These are phyloP conservation scores for Agrypnia vestita DNA, from an alignment of 1,140 invertebrate species.

Conservation along the genomic window DNA sequence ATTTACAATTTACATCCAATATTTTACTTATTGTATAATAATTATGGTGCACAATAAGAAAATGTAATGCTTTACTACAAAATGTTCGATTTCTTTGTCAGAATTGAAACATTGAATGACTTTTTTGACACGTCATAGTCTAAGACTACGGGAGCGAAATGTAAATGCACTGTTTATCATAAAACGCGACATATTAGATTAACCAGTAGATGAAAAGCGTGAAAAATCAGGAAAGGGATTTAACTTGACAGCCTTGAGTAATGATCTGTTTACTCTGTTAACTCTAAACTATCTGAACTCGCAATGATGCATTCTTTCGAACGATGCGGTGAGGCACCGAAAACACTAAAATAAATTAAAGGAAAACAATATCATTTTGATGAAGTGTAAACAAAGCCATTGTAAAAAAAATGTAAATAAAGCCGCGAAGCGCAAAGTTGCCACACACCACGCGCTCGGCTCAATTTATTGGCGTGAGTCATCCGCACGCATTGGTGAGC, in stretches of 20 bases:
- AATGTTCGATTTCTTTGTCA: too few relatives aligned
- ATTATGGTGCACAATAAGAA: too few relatives aligned
- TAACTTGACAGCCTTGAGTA: background rate
- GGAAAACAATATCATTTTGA: background rate
- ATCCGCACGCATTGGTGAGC: background rate
- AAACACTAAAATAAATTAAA: slow-evolving; percentile 21
- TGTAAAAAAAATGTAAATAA: too few relatives aligned
- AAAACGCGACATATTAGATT: background rate
- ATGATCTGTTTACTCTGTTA: slow-evolving; percentile 1
- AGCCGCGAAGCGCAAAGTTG: background rate
- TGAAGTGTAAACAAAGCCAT: background rate
- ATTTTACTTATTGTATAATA: too few relatives aligned
- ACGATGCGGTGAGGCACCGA: background rate
- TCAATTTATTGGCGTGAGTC: background rate
- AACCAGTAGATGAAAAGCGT: background rate
- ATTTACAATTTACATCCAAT: too few relatives aligned
- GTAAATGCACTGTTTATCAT: too few relatives aligned
- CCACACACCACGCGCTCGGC: background rate
- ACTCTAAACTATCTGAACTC: background rate
- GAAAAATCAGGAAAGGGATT: too few relatives aligned
- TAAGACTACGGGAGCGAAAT: too few relatives aligned
- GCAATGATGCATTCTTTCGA: slow-evolving; percentile 1
- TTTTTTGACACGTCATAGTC: too few relatives aligned
- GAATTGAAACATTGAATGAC: too few relatives aligned
- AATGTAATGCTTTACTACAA: too few relatives aligned